Evolutionary conservation across 2,888 invertebrate species (phyloP).

Genomic region (Mesorhabditis spiculigera): DNA sequence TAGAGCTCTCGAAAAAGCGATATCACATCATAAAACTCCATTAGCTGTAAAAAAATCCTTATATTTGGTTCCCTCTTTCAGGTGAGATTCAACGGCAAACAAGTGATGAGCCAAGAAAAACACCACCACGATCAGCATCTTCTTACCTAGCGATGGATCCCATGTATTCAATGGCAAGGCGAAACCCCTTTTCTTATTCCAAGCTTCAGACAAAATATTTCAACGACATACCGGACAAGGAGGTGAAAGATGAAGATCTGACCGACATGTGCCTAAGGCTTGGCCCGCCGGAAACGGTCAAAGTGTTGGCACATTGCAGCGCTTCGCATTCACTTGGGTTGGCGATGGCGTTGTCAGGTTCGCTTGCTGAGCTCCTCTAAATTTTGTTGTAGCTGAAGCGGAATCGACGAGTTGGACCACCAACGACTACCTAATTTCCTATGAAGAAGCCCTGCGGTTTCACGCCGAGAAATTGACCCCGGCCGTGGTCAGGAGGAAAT

Average conservation of each 20-base stretch:
- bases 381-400: background rate
- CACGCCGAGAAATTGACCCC: background rate
- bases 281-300: too few species aligned
- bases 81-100: too few species aligned
- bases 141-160: too few species aligned
- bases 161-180: background rate
- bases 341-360: background rate
- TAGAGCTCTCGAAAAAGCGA: too few species aligned
- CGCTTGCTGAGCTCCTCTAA: background rate
- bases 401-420: constrained; percentile 19
- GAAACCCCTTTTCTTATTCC: background rate
- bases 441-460: constrained; percentile 15
- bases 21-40: too few species aligned
- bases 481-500: background rate
- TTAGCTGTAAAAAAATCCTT: too few species aligned
- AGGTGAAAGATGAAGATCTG: background rate
- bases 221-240: background rate
- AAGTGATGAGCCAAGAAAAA: too few species aligned
- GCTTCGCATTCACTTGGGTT: background rate
- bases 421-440: constrained; percentile 23
- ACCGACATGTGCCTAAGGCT: background rate
- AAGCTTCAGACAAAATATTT: background rate
- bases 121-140: too few species aligned
- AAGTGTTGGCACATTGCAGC: background rate
- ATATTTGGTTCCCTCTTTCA: too few species aligned